Percentiles rank a stretch among this genome's conserved stretches.
Evolutionary conservation across 2,888 invertebrate species (phyloP).

Genomic region (Coecobrya sp.): DNA sequence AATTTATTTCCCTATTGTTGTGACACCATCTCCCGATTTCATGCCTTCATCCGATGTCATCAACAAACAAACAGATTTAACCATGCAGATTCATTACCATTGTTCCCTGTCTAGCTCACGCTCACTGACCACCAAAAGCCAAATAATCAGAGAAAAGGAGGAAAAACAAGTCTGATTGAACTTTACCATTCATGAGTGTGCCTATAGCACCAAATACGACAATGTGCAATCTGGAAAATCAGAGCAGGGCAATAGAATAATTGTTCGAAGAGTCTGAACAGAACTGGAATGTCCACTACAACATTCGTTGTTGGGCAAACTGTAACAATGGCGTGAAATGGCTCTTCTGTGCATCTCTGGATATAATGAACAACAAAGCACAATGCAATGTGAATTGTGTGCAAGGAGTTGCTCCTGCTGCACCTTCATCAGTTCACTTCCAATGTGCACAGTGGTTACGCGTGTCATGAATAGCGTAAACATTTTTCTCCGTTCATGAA

Average conservation of each 20-base stretch:
- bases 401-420: constrained; percentile 16
- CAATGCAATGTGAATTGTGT: background rate
- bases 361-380: background rate
- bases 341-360: background rate
- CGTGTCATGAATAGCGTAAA: background rate
- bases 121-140: constrained; percentile 74
- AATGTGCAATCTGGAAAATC: constrained; percentile 57
- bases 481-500: constrained; percentile 5
- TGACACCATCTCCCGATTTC: constrained; percentile 74
- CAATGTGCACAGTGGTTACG: constrained; percentile 17
- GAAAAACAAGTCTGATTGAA: constrained; percentile 51
- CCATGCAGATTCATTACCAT: constrained; percentile 48
- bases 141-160: constrained; percentile 48
- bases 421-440: background rate
- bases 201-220: background rate
- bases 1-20: constrained; percentile 70
- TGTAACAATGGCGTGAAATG: constrained; percentile 64
- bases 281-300: constrained; percentile 40
- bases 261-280: constrained; percentile 34
- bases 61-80: constrained; percentile 53
- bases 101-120: constrained; percentile 42
- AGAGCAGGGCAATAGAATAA: constrained; percentile 41
- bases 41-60: constrained; percentile 51
- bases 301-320: background rate
- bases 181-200: background rate